These are phyloP conservation scores for Pegea sp. DNA, from an alignment of 23 tunicate genomes.

Conservation along the genomic window DNA sequence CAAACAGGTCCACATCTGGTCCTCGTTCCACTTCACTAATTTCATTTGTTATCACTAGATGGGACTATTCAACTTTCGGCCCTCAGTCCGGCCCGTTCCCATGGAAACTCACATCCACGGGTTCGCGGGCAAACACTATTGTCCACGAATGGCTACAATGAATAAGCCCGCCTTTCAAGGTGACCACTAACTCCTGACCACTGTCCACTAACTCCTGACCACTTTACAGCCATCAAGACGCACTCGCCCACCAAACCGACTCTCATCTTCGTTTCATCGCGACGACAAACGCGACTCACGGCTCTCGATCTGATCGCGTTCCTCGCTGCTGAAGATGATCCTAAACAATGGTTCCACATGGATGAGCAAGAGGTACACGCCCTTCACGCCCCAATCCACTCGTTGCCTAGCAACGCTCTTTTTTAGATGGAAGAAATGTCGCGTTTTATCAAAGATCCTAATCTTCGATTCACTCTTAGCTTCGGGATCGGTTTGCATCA, in stretches of 20 bases:
- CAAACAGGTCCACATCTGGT: conserved; percentile 28
- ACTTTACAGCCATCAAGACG: conserved; percentile 42
- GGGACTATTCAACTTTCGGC: conserved; percentile 92
- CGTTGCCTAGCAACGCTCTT: no score
- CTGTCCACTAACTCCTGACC: not conserved
- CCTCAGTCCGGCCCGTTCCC: conserved; percentile 96
- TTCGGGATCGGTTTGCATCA: conserved; percentile 98
- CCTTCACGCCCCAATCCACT: no score
- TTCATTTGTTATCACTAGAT: conserved; percentile 26
- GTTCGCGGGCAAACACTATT: conserved; percentile 89
- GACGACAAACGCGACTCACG: conserved; percentile 96
- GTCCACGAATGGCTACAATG: conserved; percentile 98
- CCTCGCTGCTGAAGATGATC: conserved; percentile 78
- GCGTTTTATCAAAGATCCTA: conserved; percentile 46
- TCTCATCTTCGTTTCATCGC: conserved; percentile 80
- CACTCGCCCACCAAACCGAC: conserved; percentile 91
- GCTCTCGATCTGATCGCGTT: conserved; percentile 88
- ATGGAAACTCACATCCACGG: conserved; percentile 97
- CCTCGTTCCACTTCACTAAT: not conserved
- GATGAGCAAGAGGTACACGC: conserved; percentile 53
- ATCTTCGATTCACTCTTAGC: conserved; percentile 62
- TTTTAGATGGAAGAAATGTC: conserved; percentile 66
- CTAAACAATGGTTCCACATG: conserved; percentile 88
- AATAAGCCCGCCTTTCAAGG: conserved; percentile 93
- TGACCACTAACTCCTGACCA: not conserved